These are phyloP conservation scores for Conopomorpha cramerella DNA, from an alignment of 1,140 invertebrate species.

Conservation along the genomic window DNA sequence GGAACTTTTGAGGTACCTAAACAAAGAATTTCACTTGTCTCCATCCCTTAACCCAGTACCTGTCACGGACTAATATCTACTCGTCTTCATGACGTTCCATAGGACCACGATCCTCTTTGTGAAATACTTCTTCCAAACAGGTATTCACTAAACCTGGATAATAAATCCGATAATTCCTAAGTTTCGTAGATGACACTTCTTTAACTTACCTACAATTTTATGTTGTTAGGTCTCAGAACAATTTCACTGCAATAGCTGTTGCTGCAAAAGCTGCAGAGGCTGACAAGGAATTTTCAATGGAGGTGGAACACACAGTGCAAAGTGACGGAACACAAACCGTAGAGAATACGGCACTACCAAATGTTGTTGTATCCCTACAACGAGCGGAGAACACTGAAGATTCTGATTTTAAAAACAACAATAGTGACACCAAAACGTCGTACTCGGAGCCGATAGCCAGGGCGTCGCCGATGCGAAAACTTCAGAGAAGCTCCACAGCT, in stretches of 20 bases:
- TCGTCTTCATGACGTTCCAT: no score
- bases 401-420: slow-evolving; percentile 25
- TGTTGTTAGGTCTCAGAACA: no score
- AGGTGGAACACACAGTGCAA: slow-evolving; percentile 17
- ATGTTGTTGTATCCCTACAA: slow-evolving; percentile 23
- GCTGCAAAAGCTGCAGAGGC: slow-evolving; percentile 22
- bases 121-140: no score
- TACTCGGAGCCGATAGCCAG: slow-evolving; percentile 12
- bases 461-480: slow-evolving; percentile 16
- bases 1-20: slow-evolving; percentile 70
- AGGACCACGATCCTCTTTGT: no score
- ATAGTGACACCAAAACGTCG: slow-evolving; percentile 15
- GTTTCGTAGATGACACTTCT: no score
- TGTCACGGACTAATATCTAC: no score
- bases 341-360: slow-evolving; percentile 20
- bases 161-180: no score
- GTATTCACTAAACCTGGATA: no score
- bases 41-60: no score
- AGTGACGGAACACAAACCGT: slow-evolving; percentile 18
- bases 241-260: slow-evolving; percentile 19
- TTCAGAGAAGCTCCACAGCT: slow-evolving; percentile 42
- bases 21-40: no score
- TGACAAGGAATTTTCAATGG: slow-evolving; percentile 32
- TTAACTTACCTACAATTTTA: no score
- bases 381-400: slow-evolving; percentile 18